Percentiles rank a stretch among this genome's conserved stretches.
Conservation (phyloP, 2,888 invertebrate species). For the Myopa tessellatipennis region DNA sequence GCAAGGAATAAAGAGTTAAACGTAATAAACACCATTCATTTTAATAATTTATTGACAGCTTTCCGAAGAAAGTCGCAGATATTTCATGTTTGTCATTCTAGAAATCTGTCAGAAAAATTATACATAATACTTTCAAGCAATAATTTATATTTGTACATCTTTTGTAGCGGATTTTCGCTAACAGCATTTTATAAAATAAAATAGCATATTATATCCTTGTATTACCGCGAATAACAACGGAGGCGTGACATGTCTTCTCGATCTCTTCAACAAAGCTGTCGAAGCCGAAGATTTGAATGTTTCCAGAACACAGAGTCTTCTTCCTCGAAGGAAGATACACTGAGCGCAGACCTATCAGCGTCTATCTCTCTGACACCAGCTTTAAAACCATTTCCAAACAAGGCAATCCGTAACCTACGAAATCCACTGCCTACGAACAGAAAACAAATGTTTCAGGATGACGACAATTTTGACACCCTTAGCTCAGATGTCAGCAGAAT, state of each 20-base stretch:
- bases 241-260: constrained; percentile 45
- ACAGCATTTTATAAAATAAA: background rate
- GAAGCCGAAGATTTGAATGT: constrained; percentile 49
- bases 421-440: background rate
- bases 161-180: background rate
- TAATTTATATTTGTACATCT: background rate
- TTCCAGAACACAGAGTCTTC: constrained; percentile 50
- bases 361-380: background rate
- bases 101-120: background rate
- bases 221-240: background rate
- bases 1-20: background rate
- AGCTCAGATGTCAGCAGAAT: background rate
- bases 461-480: background rate
- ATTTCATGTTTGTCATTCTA: background rate
- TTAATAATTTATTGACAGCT: background rate
- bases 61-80: no score
- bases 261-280: constrained; percentile 46
- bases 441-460: background rate
- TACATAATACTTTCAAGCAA: background rate
- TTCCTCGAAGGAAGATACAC: constrained; percentile 46
- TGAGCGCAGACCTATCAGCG: constrained; percentile 40
- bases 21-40: background rate
- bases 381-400: background rate
- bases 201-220: background rate
- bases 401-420: background rate